Base-by-base conservation (phyloP, 2,888 invertebrate genomes). In the Calameuta idolon region DNA sequence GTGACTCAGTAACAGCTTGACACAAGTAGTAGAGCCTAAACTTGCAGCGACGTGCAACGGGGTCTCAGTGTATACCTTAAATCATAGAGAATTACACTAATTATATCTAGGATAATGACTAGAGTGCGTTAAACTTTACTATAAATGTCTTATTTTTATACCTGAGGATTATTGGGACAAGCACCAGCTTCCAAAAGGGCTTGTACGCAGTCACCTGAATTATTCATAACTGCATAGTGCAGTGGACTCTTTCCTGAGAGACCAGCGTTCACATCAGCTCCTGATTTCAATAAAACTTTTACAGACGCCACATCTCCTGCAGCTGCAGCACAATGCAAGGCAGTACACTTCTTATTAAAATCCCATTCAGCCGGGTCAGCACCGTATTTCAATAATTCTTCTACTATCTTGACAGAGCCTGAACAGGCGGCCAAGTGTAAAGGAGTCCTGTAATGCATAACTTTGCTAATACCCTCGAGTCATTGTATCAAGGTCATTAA, bases 41-140 rank as follows among this genome's bases (percentile, higher is more conserved):
- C 95, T 94, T 23, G 96, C 95, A 11, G 97, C 97, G 35, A 96
- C 95, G 87, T 97, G 97, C 34, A 97, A 91, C 0, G 97, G 97
- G 0, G 97, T 96, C 92, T 97, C 97, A 11, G 96, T 96, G 89
- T 95, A 97, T 55, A 96, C 95, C 95, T 95, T 9, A 88, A 73
- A 85, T 85, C 76, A 76, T 79, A 30, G 74, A 55, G 9, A 55
- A 55, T 55, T 9, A 71, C 15, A 40, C 79, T 55, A 30, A 69
- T 75, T 68, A 80, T n/a, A 35, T 31, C 12, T 76, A 71, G 40
- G 23, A 69, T n/a, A 68, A 55, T 23, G 9, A 23, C 5, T 55
- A 55, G 1, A 55, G 23, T 31, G 31, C 71, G 31, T 71, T 31
- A 12, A 33, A 71, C 31, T 71, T 33, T 5, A 71, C 31, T 30